phyloP scores from a whole-genome alignment of 2,888 invertebrate genomes.

The Prosopocoilus inquinatus region DNA sequence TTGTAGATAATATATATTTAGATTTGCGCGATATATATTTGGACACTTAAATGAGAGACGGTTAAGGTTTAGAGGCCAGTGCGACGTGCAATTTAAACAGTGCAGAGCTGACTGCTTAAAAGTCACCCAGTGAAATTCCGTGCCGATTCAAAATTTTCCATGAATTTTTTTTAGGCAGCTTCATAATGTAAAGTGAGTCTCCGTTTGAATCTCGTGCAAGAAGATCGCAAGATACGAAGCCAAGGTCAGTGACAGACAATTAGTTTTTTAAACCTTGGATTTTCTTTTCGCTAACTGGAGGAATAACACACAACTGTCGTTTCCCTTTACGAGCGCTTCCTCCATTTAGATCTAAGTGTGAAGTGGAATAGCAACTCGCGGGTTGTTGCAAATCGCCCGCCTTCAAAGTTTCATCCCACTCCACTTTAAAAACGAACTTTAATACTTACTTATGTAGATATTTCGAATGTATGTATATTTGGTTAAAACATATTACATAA shows the following conservation, averaged over 20 bases:
- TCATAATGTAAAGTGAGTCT: conserved; percentile 20
- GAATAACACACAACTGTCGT: conserved; percentile 10
- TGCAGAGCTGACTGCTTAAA: conserved; percentile 37
- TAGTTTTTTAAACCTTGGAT: conserved; percentile 18
- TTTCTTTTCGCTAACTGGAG: conserved; percentile 24
- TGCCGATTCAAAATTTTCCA: conserved; percentile 38
- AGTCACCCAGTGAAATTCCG: conserved; percentile 31
- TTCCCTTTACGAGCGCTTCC: conserved; percentile 3
- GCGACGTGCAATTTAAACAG: conserved; percentile 43
- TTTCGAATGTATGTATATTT: conserved; percentile 46
- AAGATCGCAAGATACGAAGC: conserved; percentile 13
- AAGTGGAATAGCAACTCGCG: conserved; percentile 5
- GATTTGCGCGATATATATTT: conserved; percentile 31
- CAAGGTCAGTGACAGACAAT: conserved; percentile 42
- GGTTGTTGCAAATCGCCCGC: conserved; percentile 5
- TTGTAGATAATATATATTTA: conserved; percentile 45
- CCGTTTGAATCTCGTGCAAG: conserved; percentile 23
- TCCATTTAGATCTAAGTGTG: conserved; percentile 15
- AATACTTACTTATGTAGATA: conserved; percentile 40
- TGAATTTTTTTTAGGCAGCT: conserved; percentile 4
- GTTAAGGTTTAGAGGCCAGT: conserved; percentile 45
- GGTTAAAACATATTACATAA: conserved; percentile 36
- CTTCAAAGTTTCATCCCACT: neutral
- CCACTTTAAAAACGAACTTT: neutral
- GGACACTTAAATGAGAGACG: conserved; percentile 27